Base-by-base conservation (phyloP, 2,888 invertebrate genomes). In the Crossocerus cetratus region DNA sequence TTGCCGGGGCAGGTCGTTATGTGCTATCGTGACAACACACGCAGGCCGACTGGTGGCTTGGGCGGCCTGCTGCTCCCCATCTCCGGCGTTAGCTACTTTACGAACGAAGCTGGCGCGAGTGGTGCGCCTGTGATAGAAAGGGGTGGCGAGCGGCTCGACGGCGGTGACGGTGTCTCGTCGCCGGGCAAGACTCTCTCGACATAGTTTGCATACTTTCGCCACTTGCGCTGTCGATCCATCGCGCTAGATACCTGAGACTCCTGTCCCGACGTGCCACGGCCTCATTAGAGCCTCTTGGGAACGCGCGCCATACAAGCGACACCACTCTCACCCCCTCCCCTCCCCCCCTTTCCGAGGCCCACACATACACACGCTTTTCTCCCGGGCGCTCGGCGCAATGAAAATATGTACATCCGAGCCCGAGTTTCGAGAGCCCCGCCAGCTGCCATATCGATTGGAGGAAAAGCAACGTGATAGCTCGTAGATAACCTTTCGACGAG, bases 201-300 rank as follows among this genome's bases (percentile, higher is more conserved):
- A 84, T 84, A 84, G 82, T 84, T 83, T 69, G 84, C 84, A 74
- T 84, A 78, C 78, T 81, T 82, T 65, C 76, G 59, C 58, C 71
- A 72, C 74, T 77, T 81, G 44, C 58, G 45, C 59, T 56, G 69
- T 73, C 74, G 78, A 77, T 72, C 72, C 67, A 58, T 59, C 66
- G 73, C 72, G 53, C 61, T 71, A 60, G 75, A 74, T 77, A 83
- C 78, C 74, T 49, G 77, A 77, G 74, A 71, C 76, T 67, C 69
- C 32, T 62, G 69, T 75, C 69, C 74, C 61, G 67, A 57, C 78
- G 77, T 73, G 76, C 78, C 76, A 72, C 77, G 69, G 72, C 70
- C 83, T 83, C 84, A 83, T 83, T 84, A 81, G 72, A 69, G 64
- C 64, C 66, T 71, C 72, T 71, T 74, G 57, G 76, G 75, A 72